Conservation (phyloP, 2,797 vertebrate genomes). For the Steatocranus sp. region DNA sequence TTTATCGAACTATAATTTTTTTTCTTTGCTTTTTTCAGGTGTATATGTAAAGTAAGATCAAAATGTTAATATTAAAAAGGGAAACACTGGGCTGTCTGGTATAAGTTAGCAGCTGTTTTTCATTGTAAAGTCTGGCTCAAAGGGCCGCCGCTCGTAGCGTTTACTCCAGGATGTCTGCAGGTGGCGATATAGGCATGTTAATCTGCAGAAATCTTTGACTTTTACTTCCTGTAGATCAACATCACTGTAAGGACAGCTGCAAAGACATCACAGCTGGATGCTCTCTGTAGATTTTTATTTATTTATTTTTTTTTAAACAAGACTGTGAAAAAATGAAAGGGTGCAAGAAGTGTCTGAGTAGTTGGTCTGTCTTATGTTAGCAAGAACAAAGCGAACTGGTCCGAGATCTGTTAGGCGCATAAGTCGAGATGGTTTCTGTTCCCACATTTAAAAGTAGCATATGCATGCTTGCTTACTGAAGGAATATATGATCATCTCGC, state of each 20-base stretch:
- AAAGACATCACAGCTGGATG: not conserved
- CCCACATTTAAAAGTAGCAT: not conserved
- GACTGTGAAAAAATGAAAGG: not conserved
- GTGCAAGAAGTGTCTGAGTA: not conserved
- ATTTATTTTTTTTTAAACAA: not conserved
- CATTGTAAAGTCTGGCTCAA: not conserved
- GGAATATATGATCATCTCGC: not conserved
- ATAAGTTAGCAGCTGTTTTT: not conserved
- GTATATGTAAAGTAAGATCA: not conserved
- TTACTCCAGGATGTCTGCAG: not conserved
- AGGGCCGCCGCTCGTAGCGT: rapidly evolving
- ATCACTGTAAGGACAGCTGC: not conserved
- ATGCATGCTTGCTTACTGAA: not conserved
- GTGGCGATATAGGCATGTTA: not conserved
- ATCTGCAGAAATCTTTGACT: not conserved
- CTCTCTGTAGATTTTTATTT: not conserved
- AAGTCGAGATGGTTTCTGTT: not conserved
- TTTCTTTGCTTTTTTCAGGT: not conserved
- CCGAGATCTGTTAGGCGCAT: not conserved
- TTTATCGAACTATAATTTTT: not conserved
- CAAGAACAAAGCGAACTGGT: not conserved
- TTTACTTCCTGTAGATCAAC: not conserved
- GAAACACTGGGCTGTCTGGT: not conserved
- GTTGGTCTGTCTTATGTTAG: not conserved
- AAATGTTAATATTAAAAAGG: not conserved